Base-by-base conservation (phyloP, 2,797 vertebrate genomes). In the Peromyscus melanophrys region DNA sequence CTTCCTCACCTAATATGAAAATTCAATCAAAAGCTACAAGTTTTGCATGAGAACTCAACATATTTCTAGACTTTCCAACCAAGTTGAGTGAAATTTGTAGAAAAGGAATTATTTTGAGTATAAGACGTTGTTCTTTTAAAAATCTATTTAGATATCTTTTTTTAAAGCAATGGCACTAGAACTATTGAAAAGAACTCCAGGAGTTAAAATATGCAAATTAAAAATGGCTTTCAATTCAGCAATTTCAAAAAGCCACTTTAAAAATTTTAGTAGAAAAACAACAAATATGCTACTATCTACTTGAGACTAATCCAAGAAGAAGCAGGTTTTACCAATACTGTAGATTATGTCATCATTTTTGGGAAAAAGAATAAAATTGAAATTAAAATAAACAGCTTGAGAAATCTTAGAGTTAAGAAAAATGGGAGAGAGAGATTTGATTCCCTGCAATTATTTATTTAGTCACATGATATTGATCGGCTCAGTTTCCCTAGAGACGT, bases 181-280 rank as follows among this genome's bases (percentile, higher is more conserved):
- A 27, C 37, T 23, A 17, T 78, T 6, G 61, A 43, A 55, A 95
- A 92, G 85, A 95, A 86, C 19, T 55, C 34, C 12, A 94, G 77
- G 23, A 76, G 59, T 27, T 75, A 75, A 85, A 75, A 57, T 49
- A 67, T 59, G 46, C 94, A 12, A 93, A 83, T 61, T 92, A 13
- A 57, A 67, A 17, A 69, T 71, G 27, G 7, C 67, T 94, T 97
- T 37, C 40, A 6, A 78, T 34, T 93, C 21, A 52, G 12, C 52
- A 4, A 82, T n/a, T 92, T 92, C 0, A 83, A 82, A 93, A 85
- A 63, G 34, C 9, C 71, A 10, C 12, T 95, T 95, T 0, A 61
- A 85, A 80, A n/a, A 67, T 55, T 97, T 95, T n/a, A 94, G 4
- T 81, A 85, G 73, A 27, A 69, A 86, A 81, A 46, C 61, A 82